phyloP scores from a whole-genome alignment of 2,888 invertebrate genomes.

The Aelia acuminata region DNA sequence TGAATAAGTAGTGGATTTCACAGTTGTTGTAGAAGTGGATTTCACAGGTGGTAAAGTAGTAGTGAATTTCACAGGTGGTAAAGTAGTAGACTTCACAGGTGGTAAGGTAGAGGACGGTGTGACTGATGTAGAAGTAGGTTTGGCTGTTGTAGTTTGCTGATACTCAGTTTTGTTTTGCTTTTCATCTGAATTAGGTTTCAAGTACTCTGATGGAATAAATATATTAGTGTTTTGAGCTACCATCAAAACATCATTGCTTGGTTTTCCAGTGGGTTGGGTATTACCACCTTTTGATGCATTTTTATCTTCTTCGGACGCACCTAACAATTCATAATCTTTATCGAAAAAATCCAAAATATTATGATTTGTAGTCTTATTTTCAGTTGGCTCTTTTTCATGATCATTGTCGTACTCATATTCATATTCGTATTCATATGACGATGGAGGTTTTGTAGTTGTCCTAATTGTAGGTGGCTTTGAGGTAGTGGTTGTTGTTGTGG shows the following conservation, averaged over 20 bases:
- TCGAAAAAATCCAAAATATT: constrained; percentile 55
- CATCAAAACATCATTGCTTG: constrained; percentile 29
- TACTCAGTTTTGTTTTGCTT: constrained; percentile 30
- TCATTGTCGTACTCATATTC: constrained; percentile 64
- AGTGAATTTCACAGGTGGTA: not conserved
- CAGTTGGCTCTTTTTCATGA: constrained; percentile 53
- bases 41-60: constrained; percentile 6
- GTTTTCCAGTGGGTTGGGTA: constrained; percentile 1
- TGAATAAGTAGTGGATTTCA: not conserved
- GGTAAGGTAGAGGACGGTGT: not conserved
- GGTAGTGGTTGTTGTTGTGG: constrained; percentile 62
- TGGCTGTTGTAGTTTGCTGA: constrained; percentile 18
- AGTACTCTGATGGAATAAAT: constrained; percentile 53
- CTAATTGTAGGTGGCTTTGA: constrained; percentile 64
- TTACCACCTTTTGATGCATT: constrained; percentile 7
- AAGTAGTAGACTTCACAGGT: not conserved
- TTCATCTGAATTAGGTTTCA: constrained; percentile 44
- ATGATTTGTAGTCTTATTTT: constrained; percentile 55
- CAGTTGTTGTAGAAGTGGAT: not conserved
- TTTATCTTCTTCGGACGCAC: constrained; percentile 57
- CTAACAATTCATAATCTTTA: constrained; percentile 62
- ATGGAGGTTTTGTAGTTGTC: constrained; percentile 64
- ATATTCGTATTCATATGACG: constrained; percentile 65
- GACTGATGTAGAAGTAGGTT: not conserved
- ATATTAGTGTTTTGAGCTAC: constrained; percentile 53